Evolutionary conservation across 2,888 invertebrate genomes (phyloP).

Genomic region (Mesochorus sp.): DNA sequence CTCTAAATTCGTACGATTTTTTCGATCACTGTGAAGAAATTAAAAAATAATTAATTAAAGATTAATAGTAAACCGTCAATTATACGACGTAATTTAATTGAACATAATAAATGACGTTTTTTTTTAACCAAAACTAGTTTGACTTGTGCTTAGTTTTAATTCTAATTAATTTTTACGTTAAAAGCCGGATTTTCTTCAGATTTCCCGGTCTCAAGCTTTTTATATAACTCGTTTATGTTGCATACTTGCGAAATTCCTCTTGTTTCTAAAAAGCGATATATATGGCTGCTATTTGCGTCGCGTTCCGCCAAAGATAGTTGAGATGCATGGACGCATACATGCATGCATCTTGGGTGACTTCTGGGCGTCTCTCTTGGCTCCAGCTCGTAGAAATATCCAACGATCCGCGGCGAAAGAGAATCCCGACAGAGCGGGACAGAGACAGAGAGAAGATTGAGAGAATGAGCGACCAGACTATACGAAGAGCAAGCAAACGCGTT

Average conservation of each 20-base stretch:
- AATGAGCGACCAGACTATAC: not conserved
- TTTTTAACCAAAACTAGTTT: too few species aligned
- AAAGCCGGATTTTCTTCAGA: too few species aligned
- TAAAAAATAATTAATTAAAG: too few species aligned
- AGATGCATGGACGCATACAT: conserved; percentile 36
- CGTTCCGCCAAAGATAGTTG: conserved; percentile 19
- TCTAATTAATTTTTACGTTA: too few species aligned
- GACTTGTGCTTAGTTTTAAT: too few species aligned
- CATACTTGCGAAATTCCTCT: not conserved
- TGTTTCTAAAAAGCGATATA: not conserved
- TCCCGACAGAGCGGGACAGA: conserved; percentile 5
- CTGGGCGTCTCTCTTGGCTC: conserved; percentile 21
- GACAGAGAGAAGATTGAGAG: conserved; percentile 18
- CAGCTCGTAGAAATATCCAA: conserved; percentile 29
- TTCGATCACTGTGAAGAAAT: too few species aligned
- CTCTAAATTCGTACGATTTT: too few species aligned
- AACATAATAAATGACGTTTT: too few species aligned
- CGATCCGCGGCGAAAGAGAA: conserved; percentile 14
- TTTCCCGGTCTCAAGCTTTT: too few species aligned
- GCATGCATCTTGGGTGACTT: conserved; percentile 27
- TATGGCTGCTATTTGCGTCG: conserved; percentile 44
- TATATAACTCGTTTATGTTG: not conserved
- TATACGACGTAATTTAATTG: too few species aligned
- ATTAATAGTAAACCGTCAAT: too few species aligned
- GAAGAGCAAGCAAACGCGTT: conserved; percentile 27